These are phyloP conservation scores for Lasioglossum morio DNA, from an alignment of 2,888 invertebrate genomes.

Conservation along the genomic window DNA sequence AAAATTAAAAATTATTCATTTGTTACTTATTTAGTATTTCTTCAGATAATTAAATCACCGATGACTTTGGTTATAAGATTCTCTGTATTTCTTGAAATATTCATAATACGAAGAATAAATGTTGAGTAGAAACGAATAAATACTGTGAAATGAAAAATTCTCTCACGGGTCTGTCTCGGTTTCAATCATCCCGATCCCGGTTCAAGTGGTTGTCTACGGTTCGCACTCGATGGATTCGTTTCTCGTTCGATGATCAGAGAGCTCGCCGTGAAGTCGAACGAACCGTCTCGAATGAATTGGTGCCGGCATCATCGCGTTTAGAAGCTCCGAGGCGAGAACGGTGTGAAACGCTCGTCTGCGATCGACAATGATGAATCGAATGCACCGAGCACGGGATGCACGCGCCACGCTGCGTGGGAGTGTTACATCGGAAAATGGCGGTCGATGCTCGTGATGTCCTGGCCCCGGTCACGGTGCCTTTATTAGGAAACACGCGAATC, in stretches of 20 bases:
- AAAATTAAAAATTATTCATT: too few species aligned
- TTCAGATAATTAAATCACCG: too few species aligned
- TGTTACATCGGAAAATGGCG: conserved; percentile 47
- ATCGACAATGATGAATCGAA: conserved; percentile 80
- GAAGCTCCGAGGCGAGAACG: conserved; percentile 46
- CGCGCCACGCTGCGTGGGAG: conserved; percentile 62
- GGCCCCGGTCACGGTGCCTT: conserved; percentile 37
- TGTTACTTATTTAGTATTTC: too few species aligned
- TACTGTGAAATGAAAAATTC: too few species aligned
- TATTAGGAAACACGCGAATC: conserved; percentile 34
- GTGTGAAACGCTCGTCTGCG: conserved; percentile 77
- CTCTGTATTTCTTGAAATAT: too few species aligned
- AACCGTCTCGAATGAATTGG: conserved; percentile 59
- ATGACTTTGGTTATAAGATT: too few species aligned
- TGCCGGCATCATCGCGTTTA: conserved; percentile 54
- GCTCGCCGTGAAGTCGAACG: conserved; percentile 37
- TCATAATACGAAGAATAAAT: too few species aligned
- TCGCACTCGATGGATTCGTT: not conserved
- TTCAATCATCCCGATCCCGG: not conserved
- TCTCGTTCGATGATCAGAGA: conserved; percentile 9
- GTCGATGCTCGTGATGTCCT: conserved; percentile 3
- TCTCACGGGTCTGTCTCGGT: not conserved
- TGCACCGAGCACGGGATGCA: conserved; percentile 56
- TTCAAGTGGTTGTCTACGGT: not conserved
- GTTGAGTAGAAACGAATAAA: too few species aligned